Conservation (phyloP, 2,113 vertebrate genomes). For the Xerus inauris region DNA sequence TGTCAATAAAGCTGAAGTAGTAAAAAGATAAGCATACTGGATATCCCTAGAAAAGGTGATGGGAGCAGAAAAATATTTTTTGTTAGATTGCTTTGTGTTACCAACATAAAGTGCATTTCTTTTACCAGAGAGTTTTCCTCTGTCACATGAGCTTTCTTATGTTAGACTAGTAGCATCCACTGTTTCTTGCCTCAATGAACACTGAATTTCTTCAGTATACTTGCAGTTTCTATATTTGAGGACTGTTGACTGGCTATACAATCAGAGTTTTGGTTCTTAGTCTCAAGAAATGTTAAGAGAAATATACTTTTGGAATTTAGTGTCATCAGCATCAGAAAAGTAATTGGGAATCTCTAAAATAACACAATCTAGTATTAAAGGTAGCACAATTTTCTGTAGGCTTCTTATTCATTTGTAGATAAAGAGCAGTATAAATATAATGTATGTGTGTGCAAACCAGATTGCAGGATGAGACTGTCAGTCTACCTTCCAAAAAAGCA, state of each 20-base stretch:
- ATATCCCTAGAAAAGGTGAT: neutral
- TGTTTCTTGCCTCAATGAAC: neutral
- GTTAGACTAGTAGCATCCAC: neutral
- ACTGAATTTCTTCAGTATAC: neutral
- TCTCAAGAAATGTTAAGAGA: neutral
- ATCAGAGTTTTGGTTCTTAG: too few species aligned
- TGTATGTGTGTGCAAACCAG: fast-evolving
- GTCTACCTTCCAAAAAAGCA: neutral
- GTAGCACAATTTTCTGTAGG: neutral
- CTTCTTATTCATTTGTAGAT: neutral
- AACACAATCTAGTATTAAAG: neutral
- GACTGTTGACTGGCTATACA: too few species aligned
- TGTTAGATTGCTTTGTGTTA: neutral
- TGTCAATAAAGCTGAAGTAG: neutral
- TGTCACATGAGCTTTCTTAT: neutral
- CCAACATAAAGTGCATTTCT: neutral
- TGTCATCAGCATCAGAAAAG: neutral
- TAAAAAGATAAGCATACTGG: neutral
- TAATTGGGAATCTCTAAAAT: neutral
- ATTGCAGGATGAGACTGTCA: neutral
- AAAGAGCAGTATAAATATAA: neutral
- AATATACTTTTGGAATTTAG: neutral
- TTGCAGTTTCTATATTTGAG: neutral
- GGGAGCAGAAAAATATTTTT: neutral
- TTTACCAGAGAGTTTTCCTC: neutral